phyloP scores from a whole-genome alignment of 2,113 vertebrate genomes.

The Epinephelus moara region DNA sequence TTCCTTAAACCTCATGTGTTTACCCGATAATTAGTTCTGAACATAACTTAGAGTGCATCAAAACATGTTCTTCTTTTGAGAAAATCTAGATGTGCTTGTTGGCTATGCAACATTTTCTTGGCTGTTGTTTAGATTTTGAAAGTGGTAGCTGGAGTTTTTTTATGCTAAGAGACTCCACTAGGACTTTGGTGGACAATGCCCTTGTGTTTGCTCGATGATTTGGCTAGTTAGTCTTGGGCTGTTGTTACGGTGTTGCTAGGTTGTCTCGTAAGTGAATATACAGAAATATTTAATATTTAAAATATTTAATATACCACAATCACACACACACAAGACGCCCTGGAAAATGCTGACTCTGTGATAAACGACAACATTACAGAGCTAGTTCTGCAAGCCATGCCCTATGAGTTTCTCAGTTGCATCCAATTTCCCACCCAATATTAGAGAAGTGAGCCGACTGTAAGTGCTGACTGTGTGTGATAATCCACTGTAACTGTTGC shows the following conservation, averaged over 20 bases:
- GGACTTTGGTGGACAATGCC: background rate
- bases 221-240: background rate
- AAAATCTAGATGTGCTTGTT: background rate
- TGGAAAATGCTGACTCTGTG: background rate
- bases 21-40: background rate
- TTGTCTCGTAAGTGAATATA: background rate
- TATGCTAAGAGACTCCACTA: background rate
- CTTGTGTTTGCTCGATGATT: background rate
- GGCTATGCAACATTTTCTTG: too few relatives aligned
- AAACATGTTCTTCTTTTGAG: too few relatives aligned
- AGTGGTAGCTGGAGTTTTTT: background rate
- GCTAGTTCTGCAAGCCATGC: background rate
- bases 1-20: background rate
- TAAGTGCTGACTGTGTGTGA: constrained; percentile 4
- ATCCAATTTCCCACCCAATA: background rate
- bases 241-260: background rate
- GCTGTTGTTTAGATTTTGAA: background rate
- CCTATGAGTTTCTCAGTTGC: background rate
- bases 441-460: background rate
- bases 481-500: background rate
- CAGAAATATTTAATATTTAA: too few relatives aligned
- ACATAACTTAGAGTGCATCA: background rate
- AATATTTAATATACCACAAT: background rate
- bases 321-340: background rate
- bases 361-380: background rate